Evolutionary conservation across 2,797 vertebrate species (phyloP), one percentile per base, ranked within the genome.

Genomic region (Characodon lateralis): DNA sequence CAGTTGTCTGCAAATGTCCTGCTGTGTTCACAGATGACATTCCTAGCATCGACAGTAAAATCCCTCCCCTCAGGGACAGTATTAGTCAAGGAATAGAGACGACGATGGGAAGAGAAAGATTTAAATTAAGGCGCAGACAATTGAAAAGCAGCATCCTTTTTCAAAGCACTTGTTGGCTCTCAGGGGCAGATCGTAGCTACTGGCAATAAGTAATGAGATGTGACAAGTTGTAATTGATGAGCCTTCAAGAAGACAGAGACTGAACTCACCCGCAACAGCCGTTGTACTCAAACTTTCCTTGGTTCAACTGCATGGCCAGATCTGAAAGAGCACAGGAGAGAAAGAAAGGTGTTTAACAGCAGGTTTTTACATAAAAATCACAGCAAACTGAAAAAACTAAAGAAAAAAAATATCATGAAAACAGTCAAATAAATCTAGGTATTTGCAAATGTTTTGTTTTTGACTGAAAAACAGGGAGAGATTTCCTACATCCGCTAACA

Each of bases 261-360:
- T 59, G 88, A 94, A 95, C 98, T 98, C 91, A 99, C 98, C 98
- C 98, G n/a, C 97, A 99, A 0, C 98, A 98, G 89, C 98, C 98
- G 87, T 99, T 99, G 94, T 99, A 99, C 91, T 99, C 98, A 91
- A 96, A 99, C 96, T 99, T 99, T 31, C 98, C 98, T 95, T 98
- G 98, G 95, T 99, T 99, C 94, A 99, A 83, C 90, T 99, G 98
- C 98, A 99, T 99, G 83, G 98, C 97, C 95, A 99, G 94, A 96
- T 99, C 98, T 99, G 95, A 93, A 68, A 75, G 51, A 79, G 48
- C 63, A 56, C 0, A 14, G 41, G 13, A 91, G 12, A 7, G 53
- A 80, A 58, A n/a, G 0, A 95, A 41, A 94, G 7, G 31, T 22
- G 39, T 71, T 79, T 41, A 85, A 20, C 18, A 72, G 73, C 2